Evolutionary conservation across 2,888 invertebrate genomes (phyloP), one percentile per base, ranked within the genome.

Genomic region (Apeira syringaria): DNA sequence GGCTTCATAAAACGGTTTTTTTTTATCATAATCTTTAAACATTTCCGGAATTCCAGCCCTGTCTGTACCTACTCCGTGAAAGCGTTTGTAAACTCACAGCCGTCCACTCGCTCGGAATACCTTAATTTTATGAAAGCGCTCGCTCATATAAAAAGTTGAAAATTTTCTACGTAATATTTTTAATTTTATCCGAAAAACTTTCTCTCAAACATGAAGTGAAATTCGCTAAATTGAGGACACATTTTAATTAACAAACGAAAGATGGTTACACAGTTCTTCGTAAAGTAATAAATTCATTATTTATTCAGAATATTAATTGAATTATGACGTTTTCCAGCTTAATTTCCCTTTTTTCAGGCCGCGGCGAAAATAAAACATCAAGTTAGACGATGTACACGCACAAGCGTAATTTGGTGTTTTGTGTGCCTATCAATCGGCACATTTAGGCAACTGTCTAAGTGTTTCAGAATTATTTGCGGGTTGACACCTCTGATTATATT

Each of bases 131-230:
- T 9, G 32, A 26, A 20, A 32, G 22, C 15, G 27, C 17, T 9
- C 20, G 6, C 12, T 33, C 11, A 8, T 9, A 17, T n/a, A 26
- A 27, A 32, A 39, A 32, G 32, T 33, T 27, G 32, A 12, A 12
- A 22, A 31, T 32, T 13, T 20, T 22, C 10, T 25, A 7, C 18
- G 25, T 20, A 20, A 20, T 20, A 6, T 20, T 20, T 22, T 32
- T 27, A 27, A 32, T 32, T 39, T 39, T 2, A 5, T 27, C 20
- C 27, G 27, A 18, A 22, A 32, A 39, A 39, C 20, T 39, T 32
- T 27, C 20, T 5, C 6, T 7, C 6, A 5, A 20, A 7, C 20
- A 20, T 7, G 20, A 5, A 20, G 20, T 20, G 20, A 7, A 7
- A 7, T 20, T 7, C 6, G 15, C 20, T 7, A 6, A 20, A 20